phyloP scores from a whole-genome alignment of 1,140 invertebrate species.

The Heliconius hermathena region DNA sequence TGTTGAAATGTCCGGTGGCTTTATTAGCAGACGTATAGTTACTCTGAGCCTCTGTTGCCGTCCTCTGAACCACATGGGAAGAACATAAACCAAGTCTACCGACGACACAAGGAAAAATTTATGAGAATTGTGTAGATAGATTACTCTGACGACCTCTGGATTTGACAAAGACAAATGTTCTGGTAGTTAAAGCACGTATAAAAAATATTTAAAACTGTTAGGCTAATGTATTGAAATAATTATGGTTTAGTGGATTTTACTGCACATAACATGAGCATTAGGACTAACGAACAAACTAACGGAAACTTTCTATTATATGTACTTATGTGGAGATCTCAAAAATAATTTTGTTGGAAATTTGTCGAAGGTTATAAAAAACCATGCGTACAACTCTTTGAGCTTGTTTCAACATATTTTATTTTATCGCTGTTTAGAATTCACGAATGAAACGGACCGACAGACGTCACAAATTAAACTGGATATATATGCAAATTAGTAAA shows the following conservation, averaged over 20 bases:
- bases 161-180: neutral
- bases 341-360: too few relatives aligned
- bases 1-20: slow-evolving; percentile 55
- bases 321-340: too few relatives aligned
- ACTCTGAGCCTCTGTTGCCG: slow-evolving; percentile 46
- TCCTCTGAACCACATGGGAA: slow-evolving; percentile 47
- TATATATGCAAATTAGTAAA: neutral
- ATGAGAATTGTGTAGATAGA: slow-evolving; percentile 4
- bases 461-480: slow-evolving; percentile 22
- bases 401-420: slow-evolving; percentile 3
- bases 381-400: too few relatives aligned
- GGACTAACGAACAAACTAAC: too few relatives aligned
- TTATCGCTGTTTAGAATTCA: slow-evolving; percentile 31
- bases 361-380: too few relatives aligned
- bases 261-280: too few relatives aligned
- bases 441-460: slow-evolving; percentile 25
- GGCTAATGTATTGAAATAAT: too few relatives aligned
- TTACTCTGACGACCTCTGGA: slow-evolving; percentile 51
- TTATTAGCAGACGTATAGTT: slow-evolving; percentile 64
- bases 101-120: neutral
- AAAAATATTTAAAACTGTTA: neutral
- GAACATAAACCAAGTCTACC: slow-evolving; percentile 40
- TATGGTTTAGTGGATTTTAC: too few relatives aligned
- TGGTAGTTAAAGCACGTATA: neutral
- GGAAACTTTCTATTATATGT: too few relatives aligned